Conservation (phyloP, 1,140 invertebrate genomes). For the Eumeta japonica region DNA sequence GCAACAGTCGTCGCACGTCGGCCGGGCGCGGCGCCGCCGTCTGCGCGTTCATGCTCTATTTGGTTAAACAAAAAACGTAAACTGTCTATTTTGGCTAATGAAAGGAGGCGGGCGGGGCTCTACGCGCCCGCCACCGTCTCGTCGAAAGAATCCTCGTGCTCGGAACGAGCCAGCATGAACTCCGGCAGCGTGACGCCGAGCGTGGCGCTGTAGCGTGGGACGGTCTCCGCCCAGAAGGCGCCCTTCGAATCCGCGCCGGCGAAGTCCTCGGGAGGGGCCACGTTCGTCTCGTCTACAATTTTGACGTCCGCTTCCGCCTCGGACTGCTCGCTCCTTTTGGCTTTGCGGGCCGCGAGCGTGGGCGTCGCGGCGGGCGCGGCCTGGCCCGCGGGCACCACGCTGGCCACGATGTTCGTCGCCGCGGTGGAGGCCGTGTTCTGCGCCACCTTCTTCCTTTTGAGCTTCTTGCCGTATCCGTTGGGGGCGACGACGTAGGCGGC, state of each 20-base stretch:
- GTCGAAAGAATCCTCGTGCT: slow-evolving; percentile 67
- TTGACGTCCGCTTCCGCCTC: slow-evolving; percentile 26
- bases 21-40: no score
- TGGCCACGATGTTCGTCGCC: slow-evolving; percentile 19
- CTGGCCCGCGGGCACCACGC: slow-evolving; percentile 9
- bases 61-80: background rate
- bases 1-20: slow-evolving; percentile 37
- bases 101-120: slow-evolving; percentile 19
- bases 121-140: slow-evolving; percentile 52
- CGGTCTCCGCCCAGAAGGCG: slow-evolving; percentile 63
- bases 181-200: slow-evolving; percentile 65
- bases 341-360: slow-evolving; percentile 15
- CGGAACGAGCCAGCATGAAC: slow-evolving; percentile 67
- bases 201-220: slow-evolving; percentile 61
- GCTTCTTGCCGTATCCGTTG: slow-evolving; percentile 33
- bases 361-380: slow-evolving; percentile 7
- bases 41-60: slow-evolving; percentile 27
- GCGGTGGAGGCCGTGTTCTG: slow-evolving; percentile 13
- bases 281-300: slow-evolving; percentile 37
- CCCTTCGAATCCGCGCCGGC: slow-evolving; percentile 53
- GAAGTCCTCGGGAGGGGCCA: slow-evolving; percentile 55
- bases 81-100: slow-evolving; percentile 2
- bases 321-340: slow-evolving; percentile 33
- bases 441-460: slow-evolving; percentile 43
- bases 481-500: slow-evolving; percentile 37